Conservation (phyloP, 23 tunicate species). For the Halocynthia aurantium region DNA sequence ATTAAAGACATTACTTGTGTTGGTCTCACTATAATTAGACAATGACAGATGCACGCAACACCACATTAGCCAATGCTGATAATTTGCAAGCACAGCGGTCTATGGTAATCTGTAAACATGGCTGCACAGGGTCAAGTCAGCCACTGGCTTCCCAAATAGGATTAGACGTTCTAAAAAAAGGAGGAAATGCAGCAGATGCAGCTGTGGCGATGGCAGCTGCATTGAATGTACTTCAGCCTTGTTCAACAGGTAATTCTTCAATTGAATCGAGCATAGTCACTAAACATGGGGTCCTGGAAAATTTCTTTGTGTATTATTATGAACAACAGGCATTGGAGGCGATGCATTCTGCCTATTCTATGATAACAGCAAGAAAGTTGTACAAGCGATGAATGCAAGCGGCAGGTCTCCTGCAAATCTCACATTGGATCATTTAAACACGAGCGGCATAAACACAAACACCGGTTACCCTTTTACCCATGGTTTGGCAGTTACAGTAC, state of each 20-base stretch:
- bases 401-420: constrained; percentile 65
- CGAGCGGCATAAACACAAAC: constrained; percentile 21
- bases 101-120: constrained; percentile 45
- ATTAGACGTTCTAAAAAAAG: constrained; percentile 57
- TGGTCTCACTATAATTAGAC: too few relatives aligned
- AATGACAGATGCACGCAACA: too few relatives aligned
- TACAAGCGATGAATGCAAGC: constrained; percentile 72
- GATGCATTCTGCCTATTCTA: constrained; percentile 75
- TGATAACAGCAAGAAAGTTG: constrained; percentile 21
- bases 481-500: constrained; percentile 58
- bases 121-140: constrained; percentile 77
- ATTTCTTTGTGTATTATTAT: not conserved
- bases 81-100: constrained; percentile 14
- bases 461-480: constrained; percentile 23
- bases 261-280: too few relatives aligned
- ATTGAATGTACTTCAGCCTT: constrained; percentile 64
- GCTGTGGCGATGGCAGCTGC: constrained; percentile 89
- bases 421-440: constrained; percentile 36
- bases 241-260: constrained; percentile 64
- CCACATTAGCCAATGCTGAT: not conserved
- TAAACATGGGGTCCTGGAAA: not conserved
- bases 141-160: constrained; percentile 75
- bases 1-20: too few relatives aligned
- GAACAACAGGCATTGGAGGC: constrained; percentile 63
- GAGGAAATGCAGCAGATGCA: constrained; percentile 94